Evolutionary conservation across 2,888 invertebrate species (phyloP).

Genomic region (Blera fallax): DNA sequence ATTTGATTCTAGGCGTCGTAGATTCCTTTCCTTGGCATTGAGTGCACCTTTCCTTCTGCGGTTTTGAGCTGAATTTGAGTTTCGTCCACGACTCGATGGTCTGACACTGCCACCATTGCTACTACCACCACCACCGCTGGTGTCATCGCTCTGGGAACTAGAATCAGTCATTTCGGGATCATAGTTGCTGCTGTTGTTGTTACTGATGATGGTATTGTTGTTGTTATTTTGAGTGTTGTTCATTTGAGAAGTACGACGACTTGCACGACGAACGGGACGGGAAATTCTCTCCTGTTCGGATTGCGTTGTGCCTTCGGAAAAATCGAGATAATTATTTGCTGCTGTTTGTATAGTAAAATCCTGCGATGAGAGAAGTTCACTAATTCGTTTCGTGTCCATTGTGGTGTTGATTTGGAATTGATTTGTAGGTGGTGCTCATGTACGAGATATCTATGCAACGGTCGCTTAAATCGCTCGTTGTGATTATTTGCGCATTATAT

Average conservation of each 20-base stretch:
- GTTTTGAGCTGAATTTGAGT: conserved; percentile 78
- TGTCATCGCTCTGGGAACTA: conserved; percentile 82
- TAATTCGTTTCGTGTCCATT: conserved; percentile 71
- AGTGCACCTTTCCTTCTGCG: conserved; percentile 89
- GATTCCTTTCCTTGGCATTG: conserved; percentile 92
- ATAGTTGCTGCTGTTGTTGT: conserved; percentile 77
- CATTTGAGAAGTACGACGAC: conserved; percentile 80
- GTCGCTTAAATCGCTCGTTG: not conserved
- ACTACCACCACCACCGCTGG: conserved; percentile 81
- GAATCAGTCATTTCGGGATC: conserved; percentile 82
- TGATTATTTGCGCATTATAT: conserved; percentile 38
- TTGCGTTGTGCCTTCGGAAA: conserved; percentile 75
- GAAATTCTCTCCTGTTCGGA: conserved; percentile 78
- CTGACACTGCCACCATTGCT: conserved; percentile 79
- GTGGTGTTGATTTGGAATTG: conserved; percentile 7
- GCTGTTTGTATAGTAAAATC: conserved; percentile 73
- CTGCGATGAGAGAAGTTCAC: conserved; percentile 65
- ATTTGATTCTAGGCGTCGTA: conserved; percentile 93
- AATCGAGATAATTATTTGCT: conserved; percentile 74
- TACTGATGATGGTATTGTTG: conserved; percentile 74
- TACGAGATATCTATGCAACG: not conserved
- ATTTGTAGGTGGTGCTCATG: not conserved
- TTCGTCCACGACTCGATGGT: conserved; percentile 78
- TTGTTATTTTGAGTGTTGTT: conserved; percentile 76
- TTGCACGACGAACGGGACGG: conserved; percentile 78